Evolutionary conservation across 2,888 invertebrate genomes (phyloP), one percentile per base, ranked within the genome.

Genomic region (Unio delphinus): DNA sequence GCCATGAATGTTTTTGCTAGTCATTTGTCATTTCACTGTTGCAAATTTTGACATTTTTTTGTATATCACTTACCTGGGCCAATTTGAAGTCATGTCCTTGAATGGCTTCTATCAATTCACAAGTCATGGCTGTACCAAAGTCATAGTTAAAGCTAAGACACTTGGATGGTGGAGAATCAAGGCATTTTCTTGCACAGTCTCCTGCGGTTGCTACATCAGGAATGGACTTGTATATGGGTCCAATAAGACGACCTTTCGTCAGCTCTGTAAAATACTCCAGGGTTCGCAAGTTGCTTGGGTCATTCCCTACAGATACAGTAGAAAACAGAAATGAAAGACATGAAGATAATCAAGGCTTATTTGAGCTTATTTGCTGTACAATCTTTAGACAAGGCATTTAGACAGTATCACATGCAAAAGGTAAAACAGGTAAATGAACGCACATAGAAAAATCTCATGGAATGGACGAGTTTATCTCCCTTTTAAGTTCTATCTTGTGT

Each of bases 91-190:
- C 72, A n/a, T 80, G 77, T 4, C 75, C 72, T 57, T 79, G 76
- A 30, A 82, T 78, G 6, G 70, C 79, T 55, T 78, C 80, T 59
- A 82, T 54, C 18, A 83, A 65, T 67, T 83, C 77, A 74, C 83
- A 83, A 30, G 62, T 54, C 18, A 75, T 75, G 26, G 56, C 69
- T 15, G 60, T 58, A n/a, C 76, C 71, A 55, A 69, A 74, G 73
- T 83, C 76, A 58, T 73, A 83, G 73, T 83, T 83, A 64, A 83
- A 75, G 62, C 80, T 80, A 65, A 78, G 68, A 63, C 82, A 82
- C 57, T 79, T 74, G 18, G 71, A 61, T 20, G 60, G 68, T 7
- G 70, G 70, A 57, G 70, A 62, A 20, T 64, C 57, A 54, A 72
- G 55, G 65, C 82, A 82, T 45, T 74, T 55, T 57, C 69, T 67